A percentile compares a stretch with the other conserved stretches of the same genome.
Evolutionary conservation across 2,113 vertebrate genomes (phyloP).

Genomic region (Rallus limicola): DNA sequence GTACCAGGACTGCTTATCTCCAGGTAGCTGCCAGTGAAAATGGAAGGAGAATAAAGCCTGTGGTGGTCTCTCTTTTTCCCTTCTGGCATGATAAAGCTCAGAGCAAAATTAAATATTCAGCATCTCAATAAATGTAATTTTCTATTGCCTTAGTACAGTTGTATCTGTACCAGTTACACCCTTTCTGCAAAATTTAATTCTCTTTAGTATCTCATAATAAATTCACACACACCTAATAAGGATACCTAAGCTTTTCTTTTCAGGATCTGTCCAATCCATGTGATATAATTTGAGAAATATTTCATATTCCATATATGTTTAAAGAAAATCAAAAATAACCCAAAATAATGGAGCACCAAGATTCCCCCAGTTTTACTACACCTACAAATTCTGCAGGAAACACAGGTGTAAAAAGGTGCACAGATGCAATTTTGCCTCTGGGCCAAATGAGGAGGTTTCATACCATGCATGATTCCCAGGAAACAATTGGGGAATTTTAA

Average conservation of each 20-base stretch:
- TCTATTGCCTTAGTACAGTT: background rate
- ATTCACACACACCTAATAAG: background rate
- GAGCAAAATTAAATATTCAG: background rate
- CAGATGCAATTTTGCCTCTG: background rate
- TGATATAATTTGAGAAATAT: background rate
- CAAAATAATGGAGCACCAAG: background rate
- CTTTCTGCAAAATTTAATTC: background rate
- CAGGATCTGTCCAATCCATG: background rate
- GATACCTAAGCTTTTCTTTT: background rate
- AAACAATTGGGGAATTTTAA: background rate
- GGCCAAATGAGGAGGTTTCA: background rate
- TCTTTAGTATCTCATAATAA: background rate
- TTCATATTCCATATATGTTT: background rate
- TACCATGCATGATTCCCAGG: background rate
- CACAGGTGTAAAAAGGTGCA: background rate
- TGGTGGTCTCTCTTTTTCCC: background rate
- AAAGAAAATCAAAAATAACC: background rate
- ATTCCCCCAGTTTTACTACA: background rate
- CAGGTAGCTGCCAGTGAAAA: background rate
- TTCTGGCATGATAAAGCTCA: background rate
- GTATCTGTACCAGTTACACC: background rate
- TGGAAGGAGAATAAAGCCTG: background rate
- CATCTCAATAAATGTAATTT: background rate
- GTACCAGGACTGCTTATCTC: slow-evolving; percentile 1
- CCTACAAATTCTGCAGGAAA: background rate